Base-by-base conservation (phyloP, 1,140 invertebrate species). In the Ips nitidus region DNA sequence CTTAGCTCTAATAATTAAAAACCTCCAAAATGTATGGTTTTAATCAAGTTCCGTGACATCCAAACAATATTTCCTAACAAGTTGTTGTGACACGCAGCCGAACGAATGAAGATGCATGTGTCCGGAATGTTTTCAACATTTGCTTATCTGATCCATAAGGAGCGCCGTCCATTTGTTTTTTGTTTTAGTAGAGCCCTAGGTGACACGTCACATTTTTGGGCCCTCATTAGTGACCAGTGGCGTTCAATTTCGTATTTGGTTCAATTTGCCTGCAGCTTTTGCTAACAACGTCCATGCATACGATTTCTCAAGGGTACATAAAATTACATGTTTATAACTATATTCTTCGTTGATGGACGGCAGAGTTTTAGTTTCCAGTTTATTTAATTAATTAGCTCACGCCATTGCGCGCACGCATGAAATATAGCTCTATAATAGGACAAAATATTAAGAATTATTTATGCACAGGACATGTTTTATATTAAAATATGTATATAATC, bases 281-380 rank as follows among this genome's bases (percentile, higher is more conserved):
- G 22, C 22, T 0, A 22, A 22, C 22, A 37, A 6, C 52, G 52
- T 22, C 37, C 6, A 5, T 36, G 8, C 52, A 55, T 55, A 22
- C 3, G 22, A 50, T 22, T 22, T 4, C 69, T 53, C 36, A 3
- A 45, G 61, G 61, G 69, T 57, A 50, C 69, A 58, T 65, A 70
- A 70, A 70, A 70, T 70, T 64, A 70, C 61, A 64, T 64, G 61
- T 70, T 70, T 70, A 70, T 70, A 70, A 70, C 69, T 70, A 70
- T 70, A 70, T 70, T 65, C 62, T 6, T 4, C 43, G 38, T 58
- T 70, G 69, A 70, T 70, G 62, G 69, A 70, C 69, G 69, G 65
- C 69, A 64, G 61, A 59, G 69, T 70, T 70, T 70, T 70, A 70
- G 61, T 70, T 70, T 64, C 69, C 58, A 70, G 69, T 70, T 70